phyloP scores from a whole-genome alignment of 2,888 invertebrate genomes.

The Ditylenchus weischeri region DNA sequence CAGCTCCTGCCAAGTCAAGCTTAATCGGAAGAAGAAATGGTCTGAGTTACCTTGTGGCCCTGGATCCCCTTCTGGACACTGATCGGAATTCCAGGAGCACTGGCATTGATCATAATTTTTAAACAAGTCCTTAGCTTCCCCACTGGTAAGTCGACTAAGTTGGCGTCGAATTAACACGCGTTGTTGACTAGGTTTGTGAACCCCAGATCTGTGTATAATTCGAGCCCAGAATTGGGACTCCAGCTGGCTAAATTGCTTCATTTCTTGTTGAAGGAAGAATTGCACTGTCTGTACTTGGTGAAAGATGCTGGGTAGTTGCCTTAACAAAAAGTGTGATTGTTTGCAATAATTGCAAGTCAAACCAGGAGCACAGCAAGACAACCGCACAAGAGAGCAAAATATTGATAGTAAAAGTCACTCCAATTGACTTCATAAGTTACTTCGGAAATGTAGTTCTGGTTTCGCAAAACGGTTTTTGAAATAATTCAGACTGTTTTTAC shows the following conservation, averaged over 20 bases:
- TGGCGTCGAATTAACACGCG: not conserved
- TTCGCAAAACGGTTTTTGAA: no score
- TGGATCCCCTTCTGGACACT: constrained; percentile 8
- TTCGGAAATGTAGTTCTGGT: no score
- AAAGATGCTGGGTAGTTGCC: no score
- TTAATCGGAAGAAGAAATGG: not conserved
- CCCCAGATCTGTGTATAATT: not conserved
- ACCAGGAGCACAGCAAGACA: no score
- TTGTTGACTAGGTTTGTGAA: not conserved
- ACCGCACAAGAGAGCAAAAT: no score
- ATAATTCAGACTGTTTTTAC: no score
- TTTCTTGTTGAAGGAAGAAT: not conserved
- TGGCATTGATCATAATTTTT: not conserved
- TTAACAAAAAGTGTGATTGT: no score
- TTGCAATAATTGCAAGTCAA: no score
- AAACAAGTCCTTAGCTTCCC: not conserved
- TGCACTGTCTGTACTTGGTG: no score
- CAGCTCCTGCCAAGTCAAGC: not conserved
- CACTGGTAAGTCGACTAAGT: not conserved
- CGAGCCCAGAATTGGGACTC: not conserved
- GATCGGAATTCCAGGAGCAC: not conserved
- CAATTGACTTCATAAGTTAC: no score
- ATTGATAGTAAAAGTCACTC: no score
- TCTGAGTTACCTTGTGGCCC: constrained; percentile 2
- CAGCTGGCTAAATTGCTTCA: not conserved